Percentiles rank a stretch among this genome's conserved stretches.
These are phyloP conservation scores for Ornithoptera alexandrae DNA, from an alignment of 2,888 invertebrate species.

Conservation along the genomic window DNA sequence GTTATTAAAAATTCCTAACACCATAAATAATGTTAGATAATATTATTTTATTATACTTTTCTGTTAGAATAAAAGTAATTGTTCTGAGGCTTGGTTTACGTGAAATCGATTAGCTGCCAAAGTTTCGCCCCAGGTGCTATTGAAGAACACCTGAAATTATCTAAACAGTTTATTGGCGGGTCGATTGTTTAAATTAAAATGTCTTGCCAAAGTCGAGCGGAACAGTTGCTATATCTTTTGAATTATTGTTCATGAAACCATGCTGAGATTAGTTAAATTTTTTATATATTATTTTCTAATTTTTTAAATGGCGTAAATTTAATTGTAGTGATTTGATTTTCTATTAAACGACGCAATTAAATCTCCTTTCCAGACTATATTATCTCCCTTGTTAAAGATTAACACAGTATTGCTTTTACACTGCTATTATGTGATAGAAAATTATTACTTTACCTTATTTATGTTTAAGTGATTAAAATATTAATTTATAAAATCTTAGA, in stretches of 20 bases:
- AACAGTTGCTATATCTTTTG: not conserved
- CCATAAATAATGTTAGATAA: too few species aligned
- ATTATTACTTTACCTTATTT: too few species aligned
- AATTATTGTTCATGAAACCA: not conserved
- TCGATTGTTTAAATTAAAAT: slow-evolving; percentile 61
- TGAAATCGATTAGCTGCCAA: not conserved
- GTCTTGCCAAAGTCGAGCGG: slow-evolving; percentile 40
- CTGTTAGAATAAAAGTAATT: not conserved
- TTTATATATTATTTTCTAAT: not conserved
- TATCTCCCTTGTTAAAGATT: too few species aligned
- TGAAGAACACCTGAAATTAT: slow-evolving; percentile 56
- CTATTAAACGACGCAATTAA: not conserved
- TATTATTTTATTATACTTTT: too few species aligned
- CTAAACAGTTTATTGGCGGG: slow-evolving; percentile 62
- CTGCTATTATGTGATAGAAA: too few species aligned
- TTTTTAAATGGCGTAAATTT: not conserved
- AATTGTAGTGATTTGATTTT: not conserved
- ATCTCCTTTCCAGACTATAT: too few species aligned
- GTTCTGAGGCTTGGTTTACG: not conserved
- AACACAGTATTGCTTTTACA: too few species aligned
- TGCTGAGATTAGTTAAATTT: not conserved
- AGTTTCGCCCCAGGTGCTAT: slow-evolving; percentile 1
- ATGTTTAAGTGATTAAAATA: too few species aligned
- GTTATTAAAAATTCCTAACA: not conserved
- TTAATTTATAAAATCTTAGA: too few species aligned